These are phyloP conservation scores for Anarsia innoxiella DNA, from an alignment of 2,888 invertebrate genomes.

Conservation along the genomic window DNA sequence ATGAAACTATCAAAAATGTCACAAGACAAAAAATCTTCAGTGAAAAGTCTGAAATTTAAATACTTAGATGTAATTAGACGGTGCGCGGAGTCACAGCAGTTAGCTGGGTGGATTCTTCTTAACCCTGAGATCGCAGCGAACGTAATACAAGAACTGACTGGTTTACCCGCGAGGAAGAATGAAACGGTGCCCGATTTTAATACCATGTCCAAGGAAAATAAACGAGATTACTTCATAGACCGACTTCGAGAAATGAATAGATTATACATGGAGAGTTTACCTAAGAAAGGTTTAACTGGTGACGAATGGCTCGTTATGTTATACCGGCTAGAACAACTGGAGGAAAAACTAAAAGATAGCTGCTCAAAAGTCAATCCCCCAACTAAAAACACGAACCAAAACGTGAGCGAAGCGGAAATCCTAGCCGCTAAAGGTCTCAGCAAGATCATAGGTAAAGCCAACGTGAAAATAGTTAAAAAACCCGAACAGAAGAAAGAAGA, in stretches of 20 bases:
- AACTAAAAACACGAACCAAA: conserved; percentile 20
- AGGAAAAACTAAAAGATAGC: conserved; percentile 43
- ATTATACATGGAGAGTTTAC: conserved; percentile 52
- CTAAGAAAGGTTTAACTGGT: conserved; percentile 45
- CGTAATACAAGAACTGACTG: conserved; percentile 54
- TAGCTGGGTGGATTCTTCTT: conserved; percentile 45
- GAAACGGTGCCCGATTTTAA: conserved; percentile 42
- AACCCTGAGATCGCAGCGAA: conserved; percentile 52
- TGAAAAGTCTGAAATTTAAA: conserved; percentile 54
- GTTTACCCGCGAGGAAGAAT: conserved; percentile 37
- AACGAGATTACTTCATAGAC: conserved; percentile 49
- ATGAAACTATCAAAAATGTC: conserved; percentile 54
- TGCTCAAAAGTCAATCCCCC: conserved; percentile 39
- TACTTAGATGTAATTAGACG: conserved; percentile 53
- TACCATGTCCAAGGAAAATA: conserved; percentile 36
- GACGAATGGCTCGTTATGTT: conserved; percentile 64
- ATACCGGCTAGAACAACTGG: conserved; percentile 52
- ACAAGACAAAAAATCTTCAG: conserved; percentile 44
- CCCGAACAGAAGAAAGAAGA: conserved; percentile 24
- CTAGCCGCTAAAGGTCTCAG: conserved; percentile 62
- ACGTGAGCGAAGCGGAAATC: conserved; percentile 61
- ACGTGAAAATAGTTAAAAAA: conserved; percentile 34
- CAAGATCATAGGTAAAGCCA: conserved; percentile 59
- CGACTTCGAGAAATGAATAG: conserved; percentile 49
- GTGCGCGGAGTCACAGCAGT: conserved; percentile 50